phyloP scores from a whole-genome alignment of 2,797 vertebrate genomes.

The Eleutherodactylus coqui region DNA sequence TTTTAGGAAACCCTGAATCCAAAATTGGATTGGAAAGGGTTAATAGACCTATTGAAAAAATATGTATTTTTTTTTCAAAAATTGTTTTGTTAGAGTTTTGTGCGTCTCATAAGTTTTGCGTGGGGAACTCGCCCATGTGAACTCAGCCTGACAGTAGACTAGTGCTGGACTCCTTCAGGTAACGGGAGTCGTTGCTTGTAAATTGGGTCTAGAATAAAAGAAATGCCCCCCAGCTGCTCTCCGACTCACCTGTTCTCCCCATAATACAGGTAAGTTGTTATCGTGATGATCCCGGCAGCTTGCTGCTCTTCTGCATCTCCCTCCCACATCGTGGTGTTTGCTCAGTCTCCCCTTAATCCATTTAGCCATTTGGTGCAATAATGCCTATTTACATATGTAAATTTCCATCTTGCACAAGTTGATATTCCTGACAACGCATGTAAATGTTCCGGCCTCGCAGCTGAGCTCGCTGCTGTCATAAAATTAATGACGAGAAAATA shows the following conservation, averaged over 20 bases:
- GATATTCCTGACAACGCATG: conserved; percentile 66
- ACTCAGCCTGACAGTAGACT: no score
- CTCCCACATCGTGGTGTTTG: conserved; percentile 34
- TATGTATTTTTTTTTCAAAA: no score
- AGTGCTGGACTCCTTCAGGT: no score
- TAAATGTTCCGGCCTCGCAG: conserved; percentile 64
- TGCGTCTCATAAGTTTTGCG: no score
- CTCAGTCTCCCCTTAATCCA: conserved; percentile 24
- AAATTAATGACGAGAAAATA: conserved; percentile 68
- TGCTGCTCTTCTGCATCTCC: neutral
- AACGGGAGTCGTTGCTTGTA: no score
- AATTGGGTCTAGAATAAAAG: no score
- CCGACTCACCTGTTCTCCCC: neutral
- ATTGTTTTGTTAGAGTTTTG: no score
- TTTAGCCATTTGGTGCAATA: conserved; percentile 64
- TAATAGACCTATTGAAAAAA: no score
- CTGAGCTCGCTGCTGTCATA: conserved; percentile 64
- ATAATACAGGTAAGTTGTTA: neutral
- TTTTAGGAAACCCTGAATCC: no score
- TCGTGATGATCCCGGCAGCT: neutral
- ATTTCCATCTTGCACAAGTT: conserved; percentile 59
- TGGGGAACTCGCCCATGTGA: no score
- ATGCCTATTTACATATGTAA: conserved; percentile 66
- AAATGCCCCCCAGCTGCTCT: no score
- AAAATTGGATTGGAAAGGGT: no score